These are phyloP conservation scores for Spilosoma lubricipeda DNA, from an alignment of 2,888 invertebrate genomes.

Conservation along the genomic window DNA sequence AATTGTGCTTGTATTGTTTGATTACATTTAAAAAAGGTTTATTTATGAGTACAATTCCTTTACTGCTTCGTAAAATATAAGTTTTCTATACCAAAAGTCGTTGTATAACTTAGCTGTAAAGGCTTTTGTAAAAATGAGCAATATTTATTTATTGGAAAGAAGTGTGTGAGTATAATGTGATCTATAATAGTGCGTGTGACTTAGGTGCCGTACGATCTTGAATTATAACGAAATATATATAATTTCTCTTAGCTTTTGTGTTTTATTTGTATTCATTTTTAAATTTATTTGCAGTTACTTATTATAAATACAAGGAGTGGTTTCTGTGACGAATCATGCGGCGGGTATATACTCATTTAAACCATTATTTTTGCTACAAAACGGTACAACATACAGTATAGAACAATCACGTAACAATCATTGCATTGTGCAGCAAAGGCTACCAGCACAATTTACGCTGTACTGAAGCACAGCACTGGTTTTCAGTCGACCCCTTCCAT, in stretches of 20 bases:
- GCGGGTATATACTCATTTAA: no score
- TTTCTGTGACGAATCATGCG: no score
- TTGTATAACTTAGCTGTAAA: conserved; percentile 30
- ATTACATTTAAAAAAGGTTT: neutral
- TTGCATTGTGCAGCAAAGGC: no score
- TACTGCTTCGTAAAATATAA: neutral
- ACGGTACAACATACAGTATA: no score
- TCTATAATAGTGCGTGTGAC: conserved; percentile 54
- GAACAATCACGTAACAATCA: no score
- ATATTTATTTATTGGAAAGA: conserved; percentile 74
- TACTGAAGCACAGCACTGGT: no score
- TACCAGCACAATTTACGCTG: no score
- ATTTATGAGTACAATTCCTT: neutral
- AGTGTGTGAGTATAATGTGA: conserved; percentile 57
- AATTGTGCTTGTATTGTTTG: neutral
- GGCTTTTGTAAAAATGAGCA: conserved; percentile 56
- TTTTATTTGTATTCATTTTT: conserved; percentile 52
- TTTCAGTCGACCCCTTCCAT: no score
- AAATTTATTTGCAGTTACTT: no score
- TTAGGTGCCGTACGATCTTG: conserved; percentile 68
- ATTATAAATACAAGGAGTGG: no score
- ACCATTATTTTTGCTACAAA: no score
- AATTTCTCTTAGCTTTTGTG: conserved; percentile 76
- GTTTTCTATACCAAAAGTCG: conserved; percentile 16
- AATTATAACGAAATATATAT: conserved; percentile 81